Evolutionary conservation across 2,888 invertebrate genomes (phyloP), one percentile per base, ranked within the genome.

Genomic region (Brachyopa scutellaris): DNA sequence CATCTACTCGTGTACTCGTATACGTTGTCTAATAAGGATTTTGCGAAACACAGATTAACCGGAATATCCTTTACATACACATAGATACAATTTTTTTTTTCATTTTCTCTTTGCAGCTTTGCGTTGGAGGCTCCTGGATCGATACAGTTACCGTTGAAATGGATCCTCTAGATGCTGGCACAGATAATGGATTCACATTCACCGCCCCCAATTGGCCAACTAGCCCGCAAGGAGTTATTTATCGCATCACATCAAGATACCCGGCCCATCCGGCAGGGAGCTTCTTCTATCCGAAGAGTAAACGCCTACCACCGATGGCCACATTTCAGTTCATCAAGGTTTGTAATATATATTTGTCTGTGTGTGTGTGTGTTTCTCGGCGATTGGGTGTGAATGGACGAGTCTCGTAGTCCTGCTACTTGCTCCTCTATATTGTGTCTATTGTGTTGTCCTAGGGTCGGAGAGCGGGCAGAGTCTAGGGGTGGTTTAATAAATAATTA

Each of bases 121-220:
- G 98, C 90, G 95, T 95, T 62, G 95, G 96, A 86, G 97, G 97
- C 17, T 95, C 96, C 87, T 98, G 98, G 97, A 92, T 97, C 85
- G 96, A 97, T 89, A 95, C 95, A 84, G 95, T 97, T 74, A 96
- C 96, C 61, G 94, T 98, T 82, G 97, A 98, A 93, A 94, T 97
- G 91, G 96, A 96, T 90, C 97, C 97, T 0, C 91, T 97, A 86
- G 98, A 98, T 90, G 97, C 97, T 9, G 98, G 98, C 59, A 97
- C 97, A 42, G 97, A 98, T 92, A 96, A 97, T 90, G 98, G 98
- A 2, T 96, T 97, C 91, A 97, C 97, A 61, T 98, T 98, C 91
- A 97, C 97, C 13, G 96, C 98, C n/a, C 97, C 97, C 55, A 97
- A 97, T 92, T 98, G 98, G 97, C 96, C 96, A 61, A 97, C 97